These are phyloP conservation scores for Salarias fasciatus DNA, from an alignment of 2,797 vertebrate genomes.

Conservation along the genomic window DNA sequence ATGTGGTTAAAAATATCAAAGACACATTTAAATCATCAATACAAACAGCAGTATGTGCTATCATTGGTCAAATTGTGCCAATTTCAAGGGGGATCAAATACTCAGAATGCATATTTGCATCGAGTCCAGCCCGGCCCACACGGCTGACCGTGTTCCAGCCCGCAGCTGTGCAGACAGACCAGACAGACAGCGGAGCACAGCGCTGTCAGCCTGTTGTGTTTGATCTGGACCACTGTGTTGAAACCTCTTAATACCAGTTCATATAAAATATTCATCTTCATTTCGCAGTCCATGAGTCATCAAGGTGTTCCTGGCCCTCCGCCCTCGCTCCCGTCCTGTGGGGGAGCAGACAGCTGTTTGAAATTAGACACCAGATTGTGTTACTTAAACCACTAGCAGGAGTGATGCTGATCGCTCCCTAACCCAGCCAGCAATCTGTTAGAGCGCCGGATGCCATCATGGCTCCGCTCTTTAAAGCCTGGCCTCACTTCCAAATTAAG, in stretches of 20 bases:
- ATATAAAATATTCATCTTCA: constrained; percentile 81
- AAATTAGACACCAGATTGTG: constrained; percentile 87
- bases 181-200: constrained; percentile 40
- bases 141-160: constrained; percentile 46
- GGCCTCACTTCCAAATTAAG: constrained; percentile 40
- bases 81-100: constrained; percentile 48
- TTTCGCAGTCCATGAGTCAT: constrained; percentile 80
- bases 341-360: constrained; percentile 81
- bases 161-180: constrained; percentile 40
- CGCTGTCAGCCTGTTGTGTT: constrained; percentile 56
- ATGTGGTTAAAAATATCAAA: no score
- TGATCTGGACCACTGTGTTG: constrained; percentile 61
- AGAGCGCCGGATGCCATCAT: constrained; percentile 59
- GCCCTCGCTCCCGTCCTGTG: constrained; percentile 69
- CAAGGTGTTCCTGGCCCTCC: constrained; percentile 79
- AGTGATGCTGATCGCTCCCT: constrained; percentile 77
- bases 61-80: no score
- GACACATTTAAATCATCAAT: no score
- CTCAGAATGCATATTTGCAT: constrained; percentile 45
- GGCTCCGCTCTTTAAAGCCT: constrained; percentile 56
- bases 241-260: constrained; percentile 65
- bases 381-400: constrained; percentile 81
- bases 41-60: no score
- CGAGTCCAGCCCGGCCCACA: constrained; percentile 24
- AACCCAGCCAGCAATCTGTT: constrained; percentile 78